Evolutionary conservation across 2,113 vertebrate species (phyloP).

Genomic region (Pseudopodoces humilis): DNA sequence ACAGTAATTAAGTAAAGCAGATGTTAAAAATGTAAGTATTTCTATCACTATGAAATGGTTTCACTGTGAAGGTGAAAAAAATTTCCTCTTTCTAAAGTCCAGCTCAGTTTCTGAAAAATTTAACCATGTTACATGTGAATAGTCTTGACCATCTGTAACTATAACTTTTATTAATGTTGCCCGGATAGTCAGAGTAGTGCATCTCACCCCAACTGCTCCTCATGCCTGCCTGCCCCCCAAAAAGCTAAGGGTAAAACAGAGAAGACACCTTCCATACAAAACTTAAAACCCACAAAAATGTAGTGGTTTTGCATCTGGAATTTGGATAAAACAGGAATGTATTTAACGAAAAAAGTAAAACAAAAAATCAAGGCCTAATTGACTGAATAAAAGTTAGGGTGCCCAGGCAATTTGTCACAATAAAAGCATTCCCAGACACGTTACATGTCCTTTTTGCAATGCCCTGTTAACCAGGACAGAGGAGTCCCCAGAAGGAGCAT

Average conservation of each 20-base stretch:
- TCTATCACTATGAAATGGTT: background rate
- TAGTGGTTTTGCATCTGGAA: background rate
- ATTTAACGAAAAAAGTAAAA: background rate
- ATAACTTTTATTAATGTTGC: background rate
- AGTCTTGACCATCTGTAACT: background rate
- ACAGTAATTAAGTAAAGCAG: background rate
- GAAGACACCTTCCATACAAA: background rate
- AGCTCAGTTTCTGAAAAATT: background rate
- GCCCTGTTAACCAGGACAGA: background rate
- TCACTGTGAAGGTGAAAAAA: background rate
- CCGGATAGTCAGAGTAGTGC: background rate
- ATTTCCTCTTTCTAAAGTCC: background rate
- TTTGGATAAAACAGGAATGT: background rate
- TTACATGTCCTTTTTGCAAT: background rate
- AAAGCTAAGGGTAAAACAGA: background rate
- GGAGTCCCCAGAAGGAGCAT: background rate
- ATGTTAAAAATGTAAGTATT: background rate
- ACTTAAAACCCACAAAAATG: background rate
- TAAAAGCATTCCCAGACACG: background rate
- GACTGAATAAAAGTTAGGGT: background rate
- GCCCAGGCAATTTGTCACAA: background rate
- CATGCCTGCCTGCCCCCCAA: accelerated
- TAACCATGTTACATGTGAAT: background rate
- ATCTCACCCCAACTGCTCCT: background rate
- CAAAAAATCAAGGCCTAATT: background rate